Conservation (phyloP, 2,797 vertebrate genomes). For the Mycteria americana region DNA sequence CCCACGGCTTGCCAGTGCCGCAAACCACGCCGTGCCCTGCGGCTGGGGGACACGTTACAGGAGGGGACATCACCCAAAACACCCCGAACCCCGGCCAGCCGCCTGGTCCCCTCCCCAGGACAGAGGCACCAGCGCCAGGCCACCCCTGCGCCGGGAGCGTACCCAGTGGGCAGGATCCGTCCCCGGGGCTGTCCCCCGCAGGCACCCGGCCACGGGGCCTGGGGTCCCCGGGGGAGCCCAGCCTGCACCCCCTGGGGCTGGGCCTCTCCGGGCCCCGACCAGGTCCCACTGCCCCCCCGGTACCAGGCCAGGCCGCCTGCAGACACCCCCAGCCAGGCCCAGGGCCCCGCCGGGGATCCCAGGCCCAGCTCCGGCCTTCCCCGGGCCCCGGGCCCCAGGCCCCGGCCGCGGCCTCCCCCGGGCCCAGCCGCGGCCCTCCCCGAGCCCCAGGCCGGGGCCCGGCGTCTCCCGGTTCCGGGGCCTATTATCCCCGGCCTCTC, state of each 20-base stretch:
- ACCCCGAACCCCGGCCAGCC: not conserved
- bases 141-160: fast-evolving
- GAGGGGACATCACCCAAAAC: not conserved
- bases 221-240: too few species aligned
- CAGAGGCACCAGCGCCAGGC: not conserved
- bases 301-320: not conserved
- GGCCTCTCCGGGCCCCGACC: not conserved
- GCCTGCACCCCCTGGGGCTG: not conserved
- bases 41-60: not conserved
- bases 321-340: not conserved
- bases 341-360: too few species aligned
- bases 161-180: not conserved
- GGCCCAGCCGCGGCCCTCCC: not conserved
- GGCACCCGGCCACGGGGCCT: fast-evolving
- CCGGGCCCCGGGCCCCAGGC: not conserved
- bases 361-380: not conserved
- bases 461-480: not conserved
- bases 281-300: not conserved
- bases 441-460: not conserved
- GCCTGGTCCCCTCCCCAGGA: not conserved
- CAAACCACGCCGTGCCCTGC: not conserved
- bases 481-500: not conserved
- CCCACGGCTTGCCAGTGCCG: not conserved
- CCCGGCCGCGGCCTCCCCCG: not conserved
- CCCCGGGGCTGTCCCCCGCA: fast-evolving